Evolutionary conservation across 2,888 invertebrate genomes (phyloP), one percentile per base, ranked within the genome.

Genomic region (Zaprionus bogoriensis): DNA sequence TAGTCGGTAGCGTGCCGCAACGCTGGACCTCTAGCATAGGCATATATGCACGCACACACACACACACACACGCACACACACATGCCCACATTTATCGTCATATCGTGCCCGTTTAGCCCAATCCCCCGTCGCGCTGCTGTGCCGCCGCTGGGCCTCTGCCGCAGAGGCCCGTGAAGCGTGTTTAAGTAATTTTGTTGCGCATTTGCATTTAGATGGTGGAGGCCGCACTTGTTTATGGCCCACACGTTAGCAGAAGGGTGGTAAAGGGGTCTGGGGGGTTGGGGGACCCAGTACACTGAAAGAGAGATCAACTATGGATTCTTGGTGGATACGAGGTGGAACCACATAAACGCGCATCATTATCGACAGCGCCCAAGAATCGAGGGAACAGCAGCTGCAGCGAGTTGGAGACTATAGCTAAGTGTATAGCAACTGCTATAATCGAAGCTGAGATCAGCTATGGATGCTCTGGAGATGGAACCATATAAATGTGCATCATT

Each of bases 171-270:
- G 53, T 54, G 52, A 48, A 69, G 68, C 66, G 75, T 68, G 66
- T 53, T 77, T 60, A 78, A 66, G 67, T 77, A 66, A 83, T 69
- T 80, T 85, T 73, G 79, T 67, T 83, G 68, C 71, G 45, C 68
- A 80, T 86, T 80, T 80, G 80, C 84, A 80, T 80, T 79, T 86
- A 74, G 84, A 83, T 77, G 84, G 58, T 50, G 83, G 61, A 70
- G 72, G 76, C 76, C 70, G 77, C 77, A 86, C 70, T 83, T 77
- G 79, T 84, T 79, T 84, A 79, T 84, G 64, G 77, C 62, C 78
- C 59, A 77, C 68, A 84, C 78, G 58, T 67, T 74, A 68, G 61
- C 59, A n/a, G n/a, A n/a, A n/a, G n/a, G n/a, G n/a, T n/a, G n/a
- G n/a, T n/a, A n/a, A n/a, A n/a, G n/a, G n/a, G n/a, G n/a, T n/a